Base-by-base conservation (phyloP, 2,888 invertebrate species). In the Agriopis marginaria region DNA sequence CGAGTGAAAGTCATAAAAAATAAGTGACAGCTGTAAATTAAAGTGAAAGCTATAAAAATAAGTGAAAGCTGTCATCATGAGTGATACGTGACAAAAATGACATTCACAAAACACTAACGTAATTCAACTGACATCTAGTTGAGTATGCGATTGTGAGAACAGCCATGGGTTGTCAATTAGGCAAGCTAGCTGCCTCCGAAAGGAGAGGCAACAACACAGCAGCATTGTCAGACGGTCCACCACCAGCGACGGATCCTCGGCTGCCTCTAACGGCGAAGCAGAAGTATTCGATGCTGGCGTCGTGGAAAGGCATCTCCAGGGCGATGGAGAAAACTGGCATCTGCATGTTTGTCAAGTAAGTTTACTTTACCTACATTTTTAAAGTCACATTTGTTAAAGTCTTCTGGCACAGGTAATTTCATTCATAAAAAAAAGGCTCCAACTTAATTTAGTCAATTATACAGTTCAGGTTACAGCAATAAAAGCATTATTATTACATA, bases 271-370 rank as follows among this genome's bases (percentile, higher is more conserved):
- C 97, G 0, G 97, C 97, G 23, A 96, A 97, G 85, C 98, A 98
- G 94, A 98, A 97, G 91, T 98, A 97, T 91, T 97, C 96, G 78
- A 97, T 98, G 95, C 95, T 97, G 75, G 98, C 98, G 1, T 98
- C 98, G 11, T 98, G 98, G 98, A 98, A 97, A 84, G 98, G 97
- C 42, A 98, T 98, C 80, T 96, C 97, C 76, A 95, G 98, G 76
- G 98, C 98, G 12, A 97, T 98, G 96, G 97, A 97, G 89, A 96
- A 97, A 66, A 98, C 98, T 56, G 98, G 98, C 62, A 96, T 98
- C 78, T 96, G 96, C 92, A 98, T 98, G 98, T 98, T 98, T 90
- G 95, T 98, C 89, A 97, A 97, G 98, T 98, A 94, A 96, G 97
- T 96, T 75, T 59, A 5, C 45, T 10, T 11, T 10, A 1, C 11